Conservation (phyloP, 2,797 vertebrate species). For the Xiphophorus birchmanni region DNA sequence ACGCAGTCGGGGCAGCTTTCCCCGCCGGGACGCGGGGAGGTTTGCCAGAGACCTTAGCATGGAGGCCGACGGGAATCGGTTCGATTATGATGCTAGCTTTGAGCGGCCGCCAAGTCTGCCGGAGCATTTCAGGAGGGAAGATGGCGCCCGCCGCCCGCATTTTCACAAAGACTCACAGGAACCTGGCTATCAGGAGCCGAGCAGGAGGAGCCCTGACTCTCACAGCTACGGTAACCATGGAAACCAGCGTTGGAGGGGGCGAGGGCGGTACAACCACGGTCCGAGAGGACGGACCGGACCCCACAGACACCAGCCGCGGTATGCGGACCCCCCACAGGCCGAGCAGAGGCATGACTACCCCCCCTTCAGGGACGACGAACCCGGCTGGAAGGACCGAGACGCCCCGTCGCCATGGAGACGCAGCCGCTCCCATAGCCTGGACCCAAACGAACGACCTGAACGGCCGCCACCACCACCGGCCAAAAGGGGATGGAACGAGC, state of each 20-base stretch:
- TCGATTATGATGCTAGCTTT: conserved; percentile 10
- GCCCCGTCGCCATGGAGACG: conserved; percentile 31
- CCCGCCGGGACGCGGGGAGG: conserved; percentile 33
- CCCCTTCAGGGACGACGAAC: conserved; percentile 17
- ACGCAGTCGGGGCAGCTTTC: conserved; percentile 29
- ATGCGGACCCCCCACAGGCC: conserved; percentile 27
- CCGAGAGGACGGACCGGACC: conserved; percentile 23
- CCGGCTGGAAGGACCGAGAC: conserved; percentile 45
- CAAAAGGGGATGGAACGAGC: conserved; percentile 35
- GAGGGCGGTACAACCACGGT: conserved; percentile 15
- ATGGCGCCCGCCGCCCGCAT: not conserved
- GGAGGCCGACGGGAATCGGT: conserved; percentile 10
- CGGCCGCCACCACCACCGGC: conserved; percentile 44
- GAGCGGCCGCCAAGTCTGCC: conserved; percentile 36
- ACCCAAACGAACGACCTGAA: conserved; percentile 35
- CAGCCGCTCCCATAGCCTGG: conserved; percentile 19
- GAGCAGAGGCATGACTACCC: conserved; percentile 22
- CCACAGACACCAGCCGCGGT: conserved; percentile 25
- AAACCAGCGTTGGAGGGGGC: conserved; percentile 37
- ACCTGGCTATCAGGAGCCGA: conserved; percentile 20
- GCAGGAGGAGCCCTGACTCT: conserved; percentile 38
- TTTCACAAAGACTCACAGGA: conserved; percentile 44
- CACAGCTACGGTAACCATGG: conserved; percentile 9
- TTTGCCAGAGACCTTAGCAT: conserved; percentile 71
- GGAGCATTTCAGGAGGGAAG: conserved; percentile 54